Evolutionary conservation across 1,140 invertebrate species (phyloP).

Genomic region (Camponotus pennsylvanicus): DNA sequence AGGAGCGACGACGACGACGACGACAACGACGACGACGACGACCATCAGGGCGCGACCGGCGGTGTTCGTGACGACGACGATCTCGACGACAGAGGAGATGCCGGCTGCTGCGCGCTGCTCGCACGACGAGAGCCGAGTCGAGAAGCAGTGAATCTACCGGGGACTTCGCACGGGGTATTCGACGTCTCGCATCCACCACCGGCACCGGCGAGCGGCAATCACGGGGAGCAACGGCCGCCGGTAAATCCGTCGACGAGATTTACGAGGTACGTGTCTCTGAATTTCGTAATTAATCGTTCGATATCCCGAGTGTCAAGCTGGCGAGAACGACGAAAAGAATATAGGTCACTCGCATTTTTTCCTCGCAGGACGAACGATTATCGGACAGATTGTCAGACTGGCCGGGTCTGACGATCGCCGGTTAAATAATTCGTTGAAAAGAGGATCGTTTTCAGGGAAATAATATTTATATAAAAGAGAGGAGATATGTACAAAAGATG

Average conservation of each 20-base stretch:
- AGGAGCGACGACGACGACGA: constrained; percentile 59
- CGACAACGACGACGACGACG: constrained; percentile 35
- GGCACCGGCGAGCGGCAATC: constrained; percentile 4
- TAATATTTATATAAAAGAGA: not conserved
- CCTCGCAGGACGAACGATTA: not conserved
- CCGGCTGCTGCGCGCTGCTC: constrained; percentile 35
- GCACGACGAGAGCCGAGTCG: constrained; percentile 24
- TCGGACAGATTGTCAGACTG: not conserved
- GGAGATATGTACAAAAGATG: not conserved
- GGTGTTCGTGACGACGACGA: not conserved
- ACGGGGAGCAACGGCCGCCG: constrained; percentile 50
- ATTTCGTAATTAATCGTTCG: constrained; percentile 36
- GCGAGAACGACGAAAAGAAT: not conserved
- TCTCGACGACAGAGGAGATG: constrained; percentile 37
- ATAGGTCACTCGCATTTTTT: constrained; percentile 21
- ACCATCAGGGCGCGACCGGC: not conserved
- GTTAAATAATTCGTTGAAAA: not conserved
- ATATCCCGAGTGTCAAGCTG: not conserved
- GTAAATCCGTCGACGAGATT: constrained; percentile 51
- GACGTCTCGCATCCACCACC: constrained; percentile 21
- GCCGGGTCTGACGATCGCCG: not conserved
- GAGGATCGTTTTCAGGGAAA: not conserved
- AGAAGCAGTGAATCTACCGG: constrained; percentile 29
- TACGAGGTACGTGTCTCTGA: constrained; percentile 31
- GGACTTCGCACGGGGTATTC: constrained; percentile 23